Percentiles rank a stretch among this genome's conserved stretches.
Conservation (phyloP, 2,797 vertebrate species). For the Pseudochirops cupreus region DNA sequence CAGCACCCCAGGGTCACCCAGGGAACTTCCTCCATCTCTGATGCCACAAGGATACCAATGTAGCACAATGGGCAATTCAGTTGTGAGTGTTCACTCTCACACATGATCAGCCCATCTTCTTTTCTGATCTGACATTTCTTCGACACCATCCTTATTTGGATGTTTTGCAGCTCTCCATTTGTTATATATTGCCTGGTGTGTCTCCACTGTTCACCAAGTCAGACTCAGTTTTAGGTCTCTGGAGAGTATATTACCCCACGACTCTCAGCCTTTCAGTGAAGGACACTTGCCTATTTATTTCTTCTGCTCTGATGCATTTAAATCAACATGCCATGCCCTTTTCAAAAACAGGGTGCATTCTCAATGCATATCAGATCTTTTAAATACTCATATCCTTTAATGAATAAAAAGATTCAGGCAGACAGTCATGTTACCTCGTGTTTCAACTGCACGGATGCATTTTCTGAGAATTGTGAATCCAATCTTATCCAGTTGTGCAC, state of each 20-base stretch:
- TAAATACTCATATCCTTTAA: slow-evolving; percentile 60
- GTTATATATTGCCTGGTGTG: background rate
- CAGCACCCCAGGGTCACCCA: background rate
- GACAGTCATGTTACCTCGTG: slow-evolving; percentile 88
- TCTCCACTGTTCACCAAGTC: background rate
- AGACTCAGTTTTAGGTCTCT: background rate
- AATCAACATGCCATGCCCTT: background rate
- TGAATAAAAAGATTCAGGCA: slow-evolving; percentile 50
- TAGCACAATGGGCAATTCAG: background rate
- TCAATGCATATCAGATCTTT: slow-evolving; percentile 2
- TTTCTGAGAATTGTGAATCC: slow-evolving; percentile 95
- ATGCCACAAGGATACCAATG: background rate
- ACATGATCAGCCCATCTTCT: background rate
- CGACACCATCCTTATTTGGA: background rate
- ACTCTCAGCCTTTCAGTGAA: background rate
- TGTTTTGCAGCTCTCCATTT: background rate
- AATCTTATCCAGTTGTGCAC: slow-evolving; percentile 94
- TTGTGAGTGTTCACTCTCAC: background rate
- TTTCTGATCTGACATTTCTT: background rate
- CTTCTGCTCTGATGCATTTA: background rate
- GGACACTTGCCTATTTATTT: background rate
- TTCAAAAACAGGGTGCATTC: background rate
- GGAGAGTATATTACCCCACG: background rate
- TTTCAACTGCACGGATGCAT: slow-evolving; percentile 94
- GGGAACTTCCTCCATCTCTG: background rate